Base-by-base conservation (phyloP, 1,140 invertebrate species). In the Epicauta chinensis region DNA sequence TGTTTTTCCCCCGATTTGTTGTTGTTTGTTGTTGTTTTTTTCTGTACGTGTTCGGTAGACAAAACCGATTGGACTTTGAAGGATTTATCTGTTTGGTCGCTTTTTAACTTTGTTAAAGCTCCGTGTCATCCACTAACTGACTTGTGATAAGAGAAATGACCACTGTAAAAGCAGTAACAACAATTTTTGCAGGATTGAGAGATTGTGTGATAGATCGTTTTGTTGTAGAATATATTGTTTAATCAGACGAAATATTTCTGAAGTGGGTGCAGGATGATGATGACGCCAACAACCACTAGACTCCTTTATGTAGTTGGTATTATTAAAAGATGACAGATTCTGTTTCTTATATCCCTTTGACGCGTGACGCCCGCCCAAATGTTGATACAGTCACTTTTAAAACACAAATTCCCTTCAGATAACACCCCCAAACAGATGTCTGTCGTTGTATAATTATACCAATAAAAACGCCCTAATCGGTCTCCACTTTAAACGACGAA, bases 51-150 rank as follows among this genome's bases (percentile, higher is more conserved):
- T 56, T 61, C 59, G 4, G 23, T 60, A 50, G 53, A 53, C 53
- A 50, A 39, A 46, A 46, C 43, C 46, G 49, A 53, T 15, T 50
- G 35, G 62, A 64, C 64, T 56, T 60, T 66, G 59, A 63, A 49
- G 53, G 61, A 66, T 66, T 66, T 66, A 66, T 66, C 56, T 61
- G 61, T 59, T 62, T 62, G 55, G 50, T 42, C 42, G 51, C 48
- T 42, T 38, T 37, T 52, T 52, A 32, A 38, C 37, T 52, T 45
- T 40, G 23, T 45, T 52, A 35, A 35, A 30, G 37, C 34, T 50
- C 32, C 23, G 39, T 41, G 29, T 50, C 30, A 23, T 23, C n/a
- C 14, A 12, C 5, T 12, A 15, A 15, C 11, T 10, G n/a, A 4
- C 11, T 36, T 36, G 5, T 36, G n/a, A 13, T 12, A 36, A 15